A percentile compares a stretch with the other conserved stretches of the same genome.
phyloP scores from a whole-genome alignment of 2,113 vertebrate species.

The Aegotheles bennettii region DNA sequence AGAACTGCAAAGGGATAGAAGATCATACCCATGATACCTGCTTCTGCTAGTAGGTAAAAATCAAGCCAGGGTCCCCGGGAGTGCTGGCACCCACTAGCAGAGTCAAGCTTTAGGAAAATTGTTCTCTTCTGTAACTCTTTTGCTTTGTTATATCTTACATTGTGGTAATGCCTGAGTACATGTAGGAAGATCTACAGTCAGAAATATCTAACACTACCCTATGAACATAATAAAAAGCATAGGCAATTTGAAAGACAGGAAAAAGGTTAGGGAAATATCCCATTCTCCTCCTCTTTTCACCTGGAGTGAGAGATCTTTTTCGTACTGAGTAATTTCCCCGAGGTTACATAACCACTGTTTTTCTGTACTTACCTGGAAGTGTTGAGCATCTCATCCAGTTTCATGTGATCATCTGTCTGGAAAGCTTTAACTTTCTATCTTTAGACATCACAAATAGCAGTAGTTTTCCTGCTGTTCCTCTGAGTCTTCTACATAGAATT shows the following conservation, averaged over 20 bases:
- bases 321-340: neutral
- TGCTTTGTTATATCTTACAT: neutral
- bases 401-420: neutral
- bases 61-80: neutral
- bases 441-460: neutral
- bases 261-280: neutral
- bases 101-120: neutral
- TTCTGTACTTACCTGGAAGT: neutral
- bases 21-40: neutral
- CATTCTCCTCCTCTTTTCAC: neutral
- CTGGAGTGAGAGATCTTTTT: neutral
- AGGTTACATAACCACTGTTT: neutral
- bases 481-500: neutral
- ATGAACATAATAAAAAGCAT: neutral
- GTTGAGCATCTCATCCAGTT: neutral
- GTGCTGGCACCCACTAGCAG: neutral
- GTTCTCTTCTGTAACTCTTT: neutral
- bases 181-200: neutral
- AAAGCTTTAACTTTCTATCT: neutral
- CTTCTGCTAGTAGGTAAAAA: neutral
- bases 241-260: neutral
- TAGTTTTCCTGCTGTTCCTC: neutral
- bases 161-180: neutral
- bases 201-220: neutral
- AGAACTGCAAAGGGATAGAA: neutral